A percentile compares a stretch with the other conserved stretches of the same genome.
phyloP scores from a whole-genome alignment of 2,113 vertebrate genomes.

The Myrmecophaga tridactyla region DNA sequence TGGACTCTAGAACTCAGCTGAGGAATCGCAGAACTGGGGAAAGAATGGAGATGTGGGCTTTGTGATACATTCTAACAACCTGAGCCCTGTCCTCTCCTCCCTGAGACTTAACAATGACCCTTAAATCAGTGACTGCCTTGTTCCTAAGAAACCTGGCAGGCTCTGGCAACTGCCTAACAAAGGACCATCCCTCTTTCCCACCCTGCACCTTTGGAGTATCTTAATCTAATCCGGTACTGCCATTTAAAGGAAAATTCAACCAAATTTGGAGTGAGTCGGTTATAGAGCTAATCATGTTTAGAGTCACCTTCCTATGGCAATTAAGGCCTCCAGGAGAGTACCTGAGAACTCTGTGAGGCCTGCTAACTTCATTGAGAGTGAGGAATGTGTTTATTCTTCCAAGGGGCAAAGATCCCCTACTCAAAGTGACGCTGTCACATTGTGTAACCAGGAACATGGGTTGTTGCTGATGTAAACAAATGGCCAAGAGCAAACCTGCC shows the following conservation, averaged over 20 bases:
- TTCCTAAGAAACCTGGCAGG: not conserved
- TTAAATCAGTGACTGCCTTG: not conserved
- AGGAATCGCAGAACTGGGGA: not conserved
- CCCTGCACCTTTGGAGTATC: not conserved
- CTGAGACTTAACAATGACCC: not conserved
- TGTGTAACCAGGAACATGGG: conserved; percentile 72
- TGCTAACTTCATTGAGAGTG: conserved; percentile 24
- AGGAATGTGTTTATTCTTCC: conserved; percentile 79
- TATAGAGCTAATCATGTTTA: not conserved
- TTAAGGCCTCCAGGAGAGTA: conserved; percentile 49
- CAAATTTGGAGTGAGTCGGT: not conserved
- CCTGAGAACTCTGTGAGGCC: conserved; percentile 37
- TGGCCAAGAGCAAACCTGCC: conserved; percentile 35
- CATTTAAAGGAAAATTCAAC: not conserved
- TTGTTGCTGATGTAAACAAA: conserved; percentile 74
- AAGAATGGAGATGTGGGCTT: conserved; percentile 33
- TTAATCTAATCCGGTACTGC: not conserved
- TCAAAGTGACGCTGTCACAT: conserved; percentile 67
- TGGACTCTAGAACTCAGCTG: conserved; percentile 33
- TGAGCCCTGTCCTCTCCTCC: not conserved
- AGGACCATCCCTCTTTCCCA: not conserved
- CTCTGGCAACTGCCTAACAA: not conserved
- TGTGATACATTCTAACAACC: conserved; percentile 26
- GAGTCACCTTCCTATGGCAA: conserved; percentile 58
- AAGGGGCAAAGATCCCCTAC: conserved; percentile 71